Conservation (phyloP, 2,888 invertebrate species). For the Patella caerulea region DNA sequence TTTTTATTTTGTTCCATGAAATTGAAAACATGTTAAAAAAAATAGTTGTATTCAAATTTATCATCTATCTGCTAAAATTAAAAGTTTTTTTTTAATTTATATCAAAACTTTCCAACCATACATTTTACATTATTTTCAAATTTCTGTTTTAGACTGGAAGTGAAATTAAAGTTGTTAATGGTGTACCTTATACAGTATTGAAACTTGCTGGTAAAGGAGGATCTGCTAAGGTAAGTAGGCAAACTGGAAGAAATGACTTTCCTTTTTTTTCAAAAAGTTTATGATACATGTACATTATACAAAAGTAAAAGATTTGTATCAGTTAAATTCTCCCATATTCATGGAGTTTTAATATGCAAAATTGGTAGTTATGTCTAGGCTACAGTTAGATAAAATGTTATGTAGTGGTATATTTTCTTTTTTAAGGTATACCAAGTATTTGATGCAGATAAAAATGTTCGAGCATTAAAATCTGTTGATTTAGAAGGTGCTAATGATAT, state of each 20-base stretch:
- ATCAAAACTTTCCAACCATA: too few relatives aligned
- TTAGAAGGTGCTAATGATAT: slow-evolving; percentile 79
- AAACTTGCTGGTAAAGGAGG: slow-evolving; percentile 89
- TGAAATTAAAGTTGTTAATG: slow-evolving; percentile 76
- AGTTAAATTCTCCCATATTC: background rate
- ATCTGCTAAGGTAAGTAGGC: slow-evolving; percentile 82
- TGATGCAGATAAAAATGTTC: slow-evolving; percentile 76
- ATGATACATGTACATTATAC: background rate
- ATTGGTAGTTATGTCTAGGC: too few relatives aligned
- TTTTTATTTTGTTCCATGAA: too few relatives aligned
- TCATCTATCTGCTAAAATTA: too few relatives aligned
- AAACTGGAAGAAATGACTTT: background rate
- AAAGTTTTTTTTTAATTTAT: too few relatives aligned
- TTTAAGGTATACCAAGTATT: slow-evolving; percentile 76
- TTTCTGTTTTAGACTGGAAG: background rate
- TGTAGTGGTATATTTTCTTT: background rate
- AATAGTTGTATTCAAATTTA: too few relatives aligned
- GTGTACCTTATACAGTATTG: slow-evolving; percentile 81
- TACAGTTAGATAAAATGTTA: too few relatives aligned
- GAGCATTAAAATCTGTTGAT: slow-evolving; percentile 88
- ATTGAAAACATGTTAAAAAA: too few relatives aligned
- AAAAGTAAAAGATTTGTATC: background rate
- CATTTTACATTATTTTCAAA: too few relatives aligned
- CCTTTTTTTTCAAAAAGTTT: background rate
- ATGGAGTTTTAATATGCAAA: background rate